Evolutionary conservation across 2,797 vertebrate genomes (phyloP), one percentile per base, ranked within the genome.

Genomic region (Ctenopoma multispine): DNA sequence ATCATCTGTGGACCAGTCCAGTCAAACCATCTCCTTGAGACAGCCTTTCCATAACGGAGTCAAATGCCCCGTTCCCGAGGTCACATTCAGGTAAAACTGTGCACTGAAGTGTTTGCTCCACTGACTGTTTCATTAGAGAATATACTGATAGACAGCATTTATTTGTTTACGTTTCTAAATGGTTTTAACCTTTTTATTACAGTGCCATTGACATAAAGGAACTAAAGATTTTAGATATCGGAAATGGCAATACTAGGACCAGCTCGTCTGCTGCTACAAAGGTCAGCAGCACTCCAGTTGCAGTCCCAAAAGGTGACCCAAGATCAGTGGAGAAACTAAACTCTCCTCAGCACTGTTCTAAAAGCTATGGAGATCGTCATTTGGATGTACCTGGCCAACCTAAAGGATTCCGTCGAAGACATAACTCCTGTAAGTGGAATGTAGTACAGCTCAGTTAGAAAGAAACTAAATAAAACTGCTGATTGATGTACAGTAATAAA

Each of bases 161-260:
- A 0, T 50, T 54, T 20, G 6, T 21, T n/a, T 43, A 23, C 57
- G 18, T 72, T 57, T 15, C 56, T 41, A 69, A 46, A 3, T 43
- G 1, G 36, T 49, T 50, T 20, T 11, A 14, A 2, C 23, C 0
- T 11, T 40, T 31, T 29, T 21, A 24, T 27, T 70, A 10, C 88
- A 99, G 98, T 93, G 98, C 98, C 75, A 96, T 96, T 87, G 98
- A 99, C 85, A 99, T 99, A 77, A 97, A 95, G 36, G 97, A 99
- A 65, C 93, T 99, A 53, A 99, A 99, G 93, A 98, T 99, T 71
- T 87, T 99, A 91, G 96, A 99, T 79, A 96, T 99, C 67, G 94
- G 92, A 51, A 89, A 83, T 5, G 87, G 93, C 46, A 90, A 68
- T 54, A 48, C 41, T 36, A 88, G 63, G 55, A 90, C 51, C 21